Evolutionary conservation across 1,140 invertebrate species (phyloP).

Genomic region (Ceratina australensis): DNA sequence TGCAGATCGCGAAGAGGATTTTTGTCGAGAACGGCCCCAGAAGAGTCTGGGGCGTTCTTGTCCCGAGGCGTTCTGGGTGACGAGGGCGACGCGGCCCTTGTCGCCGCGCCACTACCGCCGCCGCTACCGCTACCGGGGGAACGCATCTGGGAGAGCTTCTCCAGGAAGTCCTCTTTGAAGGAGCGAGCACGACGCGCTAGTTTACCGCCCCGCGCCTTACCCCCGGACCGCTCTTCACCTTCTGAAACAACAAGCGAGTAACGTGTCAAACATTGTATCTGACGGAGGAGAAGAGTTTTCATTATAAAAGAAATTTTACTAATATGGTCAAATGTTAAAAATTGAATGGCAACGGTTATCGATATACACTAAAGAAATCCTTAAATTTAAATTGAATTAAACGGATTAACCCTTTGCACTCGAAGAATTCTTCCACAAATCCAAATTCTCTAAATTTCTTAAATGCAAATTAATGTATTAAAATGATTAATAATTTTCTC

Average conservation of each 20-base stretch:
- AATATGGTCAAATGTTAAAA: too few relatives aligned
- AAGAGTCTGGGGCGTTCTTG: constrained; percentile 62
- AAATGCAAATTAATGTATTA: too few relatives aligned
- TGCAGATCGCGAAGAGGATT: constrained; percentile 78
- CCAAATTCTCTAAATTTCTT: too few relatives aligned
- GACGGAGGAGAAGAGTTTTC: too few relatives aligned
- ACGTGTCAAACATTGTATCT: background rate
- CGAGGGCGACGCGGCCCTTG: constrained; percentile 76
- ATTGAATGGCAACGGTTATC: too few relatives aligned
- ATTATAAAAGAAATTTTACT: too few relatives aligned
- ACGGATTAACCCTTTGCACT: too few relatives aligned
- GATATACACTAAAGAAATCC: too few relatives aligned
- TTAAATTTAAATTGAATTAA: too few relatives aligned
- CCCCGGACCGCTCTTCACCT: constrained; percentile 74
- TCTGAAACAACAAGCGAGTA: constrained; percentile 64
- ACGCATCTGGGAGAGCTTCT: constrained; percentile 92
- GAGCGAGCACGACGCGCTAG: constrained; percentile 91
- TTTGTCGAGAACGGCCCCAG: constrained; percentile 67
- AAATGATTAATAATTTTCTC: too few relatives aligned
- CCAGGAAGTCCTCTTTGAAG: constrained; percentile 94
- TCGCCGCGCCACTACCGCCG: constrained; percentile 65
- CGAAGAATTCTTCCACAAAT: too few relatives aligned
- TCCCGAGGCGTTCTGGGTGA: constrained; percentile 75
- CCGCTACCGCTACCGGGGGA: constrained; percentile 80
- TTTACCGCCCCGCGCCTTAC: constrained; percentile 85